A percentile compares a stretch with the other conserved stretches of the same genome.
Evolutionary conservation across 2,113 vertebrate species (phyloP).

Genomic region (Beaufortia kweichowensis): DNA sequence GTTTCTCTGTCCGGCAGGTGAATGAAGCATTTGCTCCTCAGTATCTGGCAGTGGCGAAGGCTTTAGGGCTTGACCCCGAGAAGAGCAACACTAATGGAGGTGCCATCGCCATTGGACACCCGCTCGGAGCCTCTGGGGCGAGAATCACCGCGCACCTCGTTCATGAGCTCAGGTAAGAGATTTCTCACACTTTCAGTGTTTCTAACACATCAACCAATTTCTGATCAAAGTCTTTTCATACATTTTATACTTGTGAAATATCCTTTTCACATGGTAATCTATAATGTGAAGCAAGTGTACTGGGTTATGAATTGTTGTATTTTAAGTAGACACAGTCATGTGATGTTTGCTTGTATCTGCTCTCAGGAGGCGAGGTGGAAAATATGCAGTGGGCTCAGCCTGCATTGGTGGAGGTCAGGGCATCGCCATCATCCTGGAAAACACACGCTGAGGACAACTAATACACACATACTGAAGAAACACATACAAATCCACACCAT

Average conservation of each 20-base stretch:
- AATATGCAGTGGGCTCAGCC: slow-evolving; percentile 89
- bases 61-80: slow-evolving; percentile 82
- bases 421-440: slow-evolving; percentile 89
- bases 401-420: slow-evolving; percentile 97
- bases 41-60: slow-evolving; percentile 86
- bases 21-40: slow-evolving; percentile 96
- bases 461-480: background rate
- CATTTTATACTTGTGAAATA: too few species aligned
- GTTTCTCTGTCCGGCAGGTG: slow-evolving; percentile 73
- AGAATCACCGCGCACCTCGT: slow-evolving; percentile 90
- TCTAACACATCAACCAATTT: too few species aligned
- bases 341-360: slow-evolving; percentile 17
- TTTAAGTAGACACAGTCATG: background rate
- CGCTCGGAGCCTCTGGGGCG: slow-evolving; percentile 86
- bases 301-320: background rate
- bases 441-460: slow-evolving; percentile 66
- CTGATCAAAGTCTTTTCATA: too few species aligned
- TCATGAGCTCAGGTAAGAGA: slow-evolving; percentile 86
- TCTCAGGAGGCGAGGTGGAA: slow-evolving; percentile 84
- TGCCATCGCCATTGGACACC: slow-evolving; percentile 93
- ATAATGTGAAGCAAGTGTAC: background rate
- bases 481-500: background rate
- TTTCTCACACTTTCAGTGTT: background rate
- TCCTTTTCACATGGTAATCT: too few species aligned
- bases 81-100: slow-evolving; percentile 91